phyloP scores from a whole-genome alignment of 2,113 vertebrate genomes.

The Saguinus midas region DNA sequence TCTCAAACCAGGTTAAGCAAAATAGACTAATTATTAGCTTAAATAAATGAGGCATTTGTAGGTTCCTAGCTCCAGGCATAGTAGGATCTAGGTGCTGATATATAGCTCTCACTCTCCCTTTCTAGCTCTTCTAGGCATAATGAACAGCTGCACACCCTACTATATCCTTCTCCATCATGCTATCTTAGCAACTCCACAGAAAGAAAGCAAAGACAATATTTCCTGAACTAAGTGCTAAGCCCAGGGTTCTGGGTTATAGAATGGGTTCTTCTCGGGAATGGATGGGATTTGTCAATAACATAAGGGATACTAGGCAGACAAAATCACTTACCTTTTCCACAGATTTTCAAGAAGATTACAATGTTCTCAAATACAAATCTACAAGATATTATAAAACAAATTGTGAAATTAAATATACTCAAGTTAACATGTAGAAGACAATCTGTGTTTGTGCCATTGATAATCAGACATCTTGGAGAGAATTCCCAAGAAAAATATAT shows the following conservation, averaged over 20 bases:
- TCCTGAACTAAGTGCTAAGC: neutral
- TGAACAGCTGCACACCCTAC: neutral
- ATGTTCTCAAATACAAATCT: neutral
- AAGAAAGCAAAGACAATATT: neutral
- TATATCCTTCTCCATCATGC: neutral
- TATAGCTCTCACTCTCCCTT: neutral
- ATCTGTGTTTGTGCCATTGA: neutral
- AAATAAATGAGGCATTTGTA: neutral
- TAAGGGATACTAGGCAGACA: neutral
- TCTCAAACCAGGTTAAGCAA: neutral
- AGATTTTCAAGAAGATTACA: constrained; percentile 6
- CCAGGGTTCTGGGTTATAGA: neutral
- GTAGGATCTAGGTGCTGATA: neutral
- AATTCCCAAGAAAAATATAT: neutral
- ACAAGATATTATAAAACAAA: neutral
- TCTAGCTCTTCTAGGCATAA: neutral
- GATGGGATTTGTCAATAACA: neutral
- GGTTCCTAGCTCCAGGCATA: neutral
- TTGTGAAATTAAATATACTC: neutral
- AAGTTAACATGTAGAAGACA: neutral
- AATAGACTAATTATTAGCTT: neutral
- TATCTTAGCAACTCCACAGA: neutral
- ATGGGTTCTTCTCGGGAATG: neutral
- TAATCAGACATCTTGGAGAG: neutral
- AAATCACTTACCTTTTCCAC: neutral